These are phyloP conservation scores for Ictalurus punctatus DNA, from an alignment of 2,113 vertebrate species.

Conservation along the genomic window DNA sequence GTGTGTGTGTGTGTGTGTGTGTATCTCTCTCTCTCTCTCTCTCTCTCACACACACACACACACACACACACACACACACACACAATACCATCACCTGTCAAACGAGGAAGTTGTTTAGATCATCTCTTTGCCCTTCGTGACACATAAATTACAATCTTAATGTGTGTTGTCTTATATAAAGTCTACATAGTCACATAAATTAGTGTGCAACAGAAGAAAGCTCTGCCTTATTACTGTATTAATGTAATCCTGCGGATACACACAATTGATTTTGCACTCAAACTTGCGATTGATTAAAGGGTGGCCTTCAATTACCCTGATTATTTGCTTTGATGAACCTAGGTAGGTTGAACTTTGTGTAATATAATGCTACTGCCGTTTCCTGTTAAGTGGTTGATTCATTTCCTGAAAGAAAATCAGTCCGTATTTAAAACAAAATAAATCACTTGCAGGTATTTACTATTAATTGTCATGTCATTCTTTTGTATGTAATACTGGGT, in stretches of 20 bases:
- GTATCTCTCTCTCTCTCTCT: no score
- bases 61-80: not conserved
- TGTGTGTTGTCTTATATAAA: constrained; percentile 38
- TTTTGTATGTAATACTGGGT: not conserved
- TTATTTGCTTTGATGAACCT: constrained; percentile 34
- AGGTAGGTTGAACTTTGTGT: not conserved
- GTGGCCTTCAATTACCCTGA: constrained; percentile 27
- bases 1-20: no score
- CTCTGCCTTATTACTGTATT: constrained; percentile 50
- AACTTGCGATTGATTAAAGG: constrained; percentile 49
- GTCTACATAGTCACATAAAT: constrained; percentile 49
- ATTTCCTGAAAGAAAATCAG: not conserved
- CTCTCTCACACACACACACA: not conserved
- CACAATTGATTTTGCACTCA: constrained; percentile 59
- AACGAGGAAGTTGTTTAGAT: constrained; percentile 31
- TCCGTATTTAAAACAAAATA: not conserved
- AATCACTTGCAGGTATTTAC: not conserved
- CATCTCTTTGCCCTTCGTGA: not conserved
- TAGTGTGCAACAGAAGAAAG: constrained; percentile 30
- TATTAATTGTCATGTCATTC: not conserved
- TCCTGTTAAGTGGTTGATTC: constrained; percentile 16
- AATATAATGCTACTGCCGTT: not conserved
- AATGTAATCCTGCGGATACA: constrained; percentile 58
- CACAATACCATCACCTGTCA: not conserved
- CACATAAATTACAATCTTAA: constrained; percentile 55